phyloP scores from a whole-genome alignment of 2,113 vertebrate species.

The Equus przewalskii region DNA sequence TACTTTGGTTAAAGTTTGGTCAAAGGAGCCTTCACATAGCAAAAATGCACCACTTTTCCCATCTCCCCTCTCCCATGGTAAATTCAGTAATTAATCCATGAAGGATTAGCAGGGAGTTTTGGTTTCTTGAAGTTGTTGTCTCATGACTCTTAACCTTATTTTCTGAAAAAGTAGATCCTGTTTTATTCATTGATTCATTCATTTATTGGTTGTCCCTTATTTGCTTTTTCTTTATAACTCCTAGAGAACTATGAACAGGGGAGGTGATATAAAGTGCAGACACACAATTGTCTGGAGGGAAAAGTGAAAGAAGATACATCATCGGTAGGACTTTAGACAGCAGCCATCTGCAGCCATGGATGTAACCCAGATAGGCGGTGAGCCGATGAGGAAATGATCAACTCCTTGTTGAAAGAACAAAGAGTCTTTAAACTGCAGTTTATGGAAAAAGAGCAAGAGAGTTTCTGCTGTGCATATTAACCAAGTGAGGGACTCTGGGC shows the following conservation, averaged over 20 bases:
- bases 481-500: not conserved
- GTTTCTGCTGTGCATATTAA: not conserved
- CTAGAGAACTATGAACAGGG: not conserved
- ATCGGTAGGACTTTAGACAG: not conserved
- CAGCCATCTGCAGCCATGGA: not conserved
- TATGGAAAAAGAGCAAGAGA: not conserved
- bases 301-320: not conserved
- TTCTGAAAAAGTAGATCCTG: not conserved
- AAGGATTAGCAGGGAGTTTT: not conserved
- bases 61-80: not conserved
- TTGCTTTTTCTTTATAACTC: not conserved
- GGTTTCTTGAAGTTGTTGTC: not conserved
- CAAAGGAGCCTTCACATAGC: not conserved
- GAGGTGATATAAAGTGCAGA: not conserved
- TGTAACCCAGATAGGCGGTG: not conserved
- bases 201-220: not conserved
- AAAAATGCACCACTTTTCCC: not conserved
- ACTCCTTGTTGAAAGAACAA: not conserved
- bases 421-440: not conserved
- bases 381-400: not conserved
- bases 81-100: not conserved
- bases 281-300: not conserved
- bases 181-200: not conserved
- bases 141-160: not conserved
- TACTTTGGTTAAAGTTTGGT: not conserved